Conservation (phyloP, 2,113 vertebrate species). For the Pseudonaja textilis region DNA sequence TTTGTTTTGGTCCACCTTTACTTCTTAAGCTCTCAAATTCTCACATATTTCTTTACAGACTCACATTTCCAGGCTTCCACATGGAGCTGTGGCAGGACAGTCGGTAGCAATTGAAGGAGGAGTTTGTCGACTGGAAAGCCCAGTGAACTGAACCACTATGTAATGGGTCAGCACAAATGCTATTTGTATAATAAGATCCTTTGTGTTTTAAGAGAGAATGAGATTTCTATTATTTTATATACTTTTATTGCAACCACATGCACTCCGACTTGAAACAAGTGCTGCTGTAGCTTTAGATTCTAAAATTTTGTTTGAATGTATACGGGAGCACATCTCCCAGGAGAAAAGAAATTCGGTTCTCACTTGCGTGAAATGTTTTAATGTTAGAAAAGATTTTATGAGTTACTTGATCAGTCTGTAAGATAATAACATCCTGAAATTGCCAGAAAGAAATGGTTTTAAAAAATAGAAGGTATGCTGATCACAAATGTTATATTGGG, state of each 20-base stretch:
- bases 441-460: conserved; percentile 43
- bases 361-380: conserved; percentile 47
- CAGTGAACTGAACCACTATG: conserved; percentile 72
- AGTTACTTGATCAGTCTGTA: conserved; percentile 56
- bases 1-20: not conserved
- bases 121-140: conserved; percentile 88
- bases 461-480: conserved; percentile 14
- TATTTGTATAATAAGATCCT: conserved; percentile 64
- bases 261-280: conserved; percentile 62
- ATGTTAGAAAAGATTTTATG: conserved; percentile 44
- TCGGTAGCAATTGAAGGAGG: conserved; percentile 98
- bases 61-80: conserved; percentile 96
- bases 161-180: conserved; percentile 50
- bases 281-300: conserved; percentile 67
- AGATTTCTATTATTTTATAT: conserved; percentile 70
- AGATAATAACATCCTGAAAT: conserved; percentile 54
- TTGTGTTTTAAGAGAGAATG: conserved; percentile 73
- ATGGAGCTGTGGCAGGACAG: conserved; percentile 92
- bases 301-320: conserved; percentile 43
- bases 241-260: conserved; percentile 55
- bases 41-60: conserved; percentile 77
- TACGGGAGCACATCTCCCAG: conserved; percentile 37
- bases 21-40: conserved; percentile 7
- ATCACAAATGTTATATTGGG: conserved; percentile 57
- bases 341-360: conserved; percentile 57